Base-by-base conservation (phyloP, 1,140 invertebrate species). In the Psix sp. region DNA sequence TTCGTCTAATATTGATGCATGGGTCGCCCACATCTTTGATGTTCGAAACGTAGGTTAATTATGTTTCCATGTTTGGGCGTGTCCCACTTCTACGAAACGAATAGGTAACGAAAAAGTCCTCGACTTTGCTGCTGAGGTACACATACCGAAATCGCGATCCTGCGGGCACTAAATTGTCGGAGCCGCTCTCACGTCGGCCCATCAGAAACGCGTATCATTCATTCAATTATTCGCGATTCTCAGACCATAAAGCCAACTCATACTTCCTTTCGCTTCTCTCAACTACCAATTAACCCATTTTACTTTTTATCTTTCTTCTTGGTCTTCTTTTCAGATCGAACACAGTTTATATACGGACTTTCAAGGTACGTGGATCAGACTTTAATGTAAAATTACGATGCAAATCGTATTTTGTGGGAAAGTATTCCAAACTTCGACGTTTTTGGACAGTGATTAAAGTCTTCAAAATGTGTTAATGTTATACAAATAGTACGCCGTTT, bases 181-280 rank as follows among this genome's bases (percentile, higher is more conserved):
- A 45, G 20, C 40, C 29, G 45, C 46, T 68, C 65, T 59, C 52
- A 68, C 46, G 52, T 17, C 9, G 18, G 45, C 10, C 54, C 42
- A 10, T 54, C 56, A 60, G 38, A 60, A 70, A 39, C 45, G 39
- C 66, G 33, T 60, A 70, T 70, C 46, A 70, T 70, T 70, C 56
- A 62, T 62, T 56, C 66, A 70, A 70, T 70, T 62, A 56, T 48
- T 70, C 42, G 57, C 67, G 57, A 60, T 57, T 63, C 51, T 17
- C 20, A 49, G 57, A 54, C 42, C 31, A 56, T 39, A 57, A 42
- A 54, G 57, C 49, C 42, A 54, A 71, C 49, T 62, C 29, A 54
- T 40, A 54, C 49, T 71, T 71, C 43, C 57, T 71, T 66, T 57
- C 51, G 51, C 43, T 52, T 63, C 49, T 40, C 51, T 48, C 43